Conservation (phyloP, 2,113 vertebrate genomes). For the Eulemur macaco region DNA sequence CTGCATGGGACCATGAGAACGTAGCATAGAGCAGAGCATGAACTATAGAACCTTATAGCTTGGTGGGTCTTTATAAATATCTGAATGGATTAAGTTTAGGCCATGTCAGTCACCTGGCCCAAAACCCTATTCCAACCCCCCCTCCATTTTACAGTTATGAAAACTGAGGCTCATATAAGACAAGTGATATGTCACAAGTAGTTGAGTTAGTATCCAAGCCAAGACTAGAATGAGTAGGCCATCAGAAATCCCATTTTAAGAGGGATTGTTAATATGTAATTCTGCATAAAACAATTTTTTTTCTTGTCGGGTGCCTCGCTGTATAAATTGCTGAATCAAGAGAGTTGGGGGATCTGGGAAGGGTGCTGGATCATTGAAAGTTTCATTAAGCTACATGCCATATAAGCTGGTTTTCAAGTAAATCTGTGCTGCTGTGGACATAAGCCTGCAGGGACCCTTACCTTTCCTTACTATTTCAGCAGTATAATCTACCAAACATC, state of each 20-base stretch:
- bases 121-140: neutral
- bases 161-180: slow-evolving; percentile 27
- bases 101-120: neutral
- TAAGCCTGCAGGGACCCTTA: neutral
- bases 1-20: neutral
- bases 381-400: neutral
- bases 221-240: neutral
- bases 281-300: neutral
- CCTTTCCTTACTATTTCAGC: neutral
- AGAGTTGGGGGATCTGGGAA: neutral
- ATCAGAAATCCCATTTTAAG: neutral
- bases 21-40: neutral
- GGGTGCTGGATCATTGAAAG: neutral
- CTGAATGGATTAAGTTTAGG: neutral
- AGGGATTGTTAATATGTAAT: neutral
- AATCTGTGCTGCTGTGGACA: neutral
- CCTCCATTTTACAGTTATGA: neutral
- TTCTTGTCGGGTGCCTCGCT: neutral
- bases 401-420: neutral
- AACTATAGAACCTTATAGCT: neutral
- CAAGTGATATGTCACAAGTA: slow-evolving; percentile 1
- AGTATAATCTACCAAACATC: neutral
- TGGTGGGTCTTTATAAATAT: slow-evolving; percentile 21
- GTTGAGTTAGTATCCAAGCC: neutral
- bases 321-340: neutral